phyloP scores from a whole-genome alignment of 2,797 vertebrate species.

The Lateolabrax maculatus region DNA sequence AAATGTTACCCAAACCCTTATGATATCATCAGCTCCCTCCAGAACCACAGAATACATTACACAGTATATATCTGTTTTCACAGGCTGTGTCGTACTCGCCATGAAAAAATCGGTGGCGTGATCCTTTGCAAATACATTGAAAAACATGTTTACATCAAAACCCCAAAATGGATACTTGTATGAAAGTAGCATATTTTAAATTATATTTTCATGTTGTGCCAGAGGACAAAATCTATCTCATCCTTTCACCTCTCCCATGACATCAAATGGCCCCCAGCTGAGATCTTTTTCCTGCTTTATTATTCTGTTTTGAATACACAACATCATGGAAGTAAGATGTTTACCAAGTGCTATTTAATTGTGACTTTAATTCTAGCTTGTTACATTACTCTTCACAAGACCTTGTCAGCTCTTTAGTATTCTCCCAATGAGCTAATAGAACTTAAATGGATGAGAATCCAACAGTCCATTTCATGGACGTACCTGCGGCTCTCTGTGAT shows the following conservation, averaged over 20 bases:
- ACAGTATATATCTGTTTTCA: too few species aligned
- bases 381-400: neutral
- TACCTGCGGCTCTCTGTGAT: conserved; percentile 36
- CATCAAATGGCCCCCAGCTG: neutral
- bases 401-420: conserved; percentile 1
- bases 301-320: neutral
- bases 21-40: too few species aligned
- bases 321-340: neutral
- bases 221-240: neutral
- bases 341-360: neutral
- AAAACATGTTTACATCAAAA: neutral
- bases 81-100: neutral
- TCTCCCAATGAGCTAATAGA: conserved; percentile 14
- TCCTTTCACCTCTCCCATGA: neutral
- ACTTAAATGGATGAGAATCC: conserved; percentile 18
- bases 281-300: neutral
- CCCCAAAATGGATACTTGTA: neutral
- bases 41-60: too few species aligned
- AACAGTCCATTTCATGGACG: conserved; percentile 27
- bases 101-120: neutral
- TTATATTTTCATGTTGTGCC: neutral
- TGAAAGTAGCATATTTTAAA: neutral
- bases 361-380: neutral
- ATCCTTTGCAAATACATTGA: neutral
- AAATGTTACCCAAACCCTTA: neutral